A percentile compares a stretch with the other conserved stretches of the same genome.
Evolutionary conservation across 2,797 vertebrate genomes (phyloP).

Genomic region (Macropodus opercularis): DNA sequence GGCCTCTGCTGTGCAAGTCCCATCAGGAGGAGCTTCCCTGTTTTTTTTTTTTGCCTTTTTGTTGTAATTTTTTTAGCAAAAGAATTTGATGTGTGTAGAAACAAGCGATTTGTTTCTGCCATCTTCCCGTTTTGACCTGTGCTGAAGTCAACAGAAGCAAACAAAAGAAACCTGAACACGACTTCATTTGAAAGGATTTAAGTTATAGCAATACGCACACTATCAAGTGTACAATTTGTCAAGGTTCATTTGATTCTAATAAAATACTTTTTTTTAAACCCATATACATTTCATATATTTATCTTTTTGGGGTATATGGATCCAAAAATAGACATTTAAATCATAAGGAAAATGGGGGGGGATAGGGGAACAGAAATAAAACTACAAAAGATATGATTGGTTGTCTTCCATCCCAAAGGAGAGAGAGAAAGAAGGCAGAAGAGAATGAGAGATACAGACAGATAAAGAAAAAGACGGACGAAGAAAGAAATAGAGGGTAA

Average conservation of each 20-base stretch:
- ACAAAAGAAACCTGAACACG: slow-evolving; percentile 77
- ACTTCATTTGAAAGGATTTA: slow-evolving; percentile 91
- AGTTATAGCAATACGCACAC: slow-evolving; percentile 88
- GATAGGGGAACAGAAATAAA: slow-evolving; percentile 49
- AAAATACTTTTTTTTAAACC: slow-evolving; percentile 84
- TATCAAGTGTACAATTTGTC: slow-evolving; percentile 84
- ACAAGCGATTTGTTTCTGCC: slow-evolving; percentile 86
- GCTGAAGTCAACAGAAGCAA: slow-evolving; percentile 67
- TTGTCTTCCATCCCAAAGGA: slow-evolving; percentile 69
- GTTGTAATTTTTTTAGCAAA: slow-evolving; percentile 71
- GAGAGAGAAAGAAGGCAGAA: slow-evolving; percentile 47
- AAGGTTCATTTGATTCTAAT: slow-evolving; percentile 82
- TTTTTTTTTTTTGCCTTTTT: no score
- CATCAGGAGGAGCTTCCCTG: slow-evolving; percentile 70
- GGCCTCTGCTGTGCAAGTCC: slow-evolving; percentile 58
- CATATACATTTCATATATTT: slow-evolving; percentile 87
- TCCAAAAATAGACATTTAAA: slow-evolving; percentile 82
- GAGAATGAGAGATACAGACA: slow-evolving; percentile 50
- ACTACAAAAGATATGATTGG: slow-evolving; percentile 82
- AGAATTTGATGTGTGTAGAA: slow-evolving; percentile 85
- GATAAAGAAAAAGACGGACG: slow-evolving; percentile 9
- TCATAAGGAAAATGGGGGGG: slow-evolving; percentile 65
- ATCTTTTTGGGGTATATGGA: slow-evolving; percentile 80
- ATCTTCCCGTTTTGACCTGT: slow-evolving; percentile 70
- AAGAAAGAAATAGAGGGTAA: slow-evolving; percentile 17